A percentile compares a stretch with the other conserved stretches of the same genome.
These are phyloP conservation scores for Podocnemis expansa DNA, from an alignment of 2,113 vertebrate species.

Conservation along the genomic window DNA sequence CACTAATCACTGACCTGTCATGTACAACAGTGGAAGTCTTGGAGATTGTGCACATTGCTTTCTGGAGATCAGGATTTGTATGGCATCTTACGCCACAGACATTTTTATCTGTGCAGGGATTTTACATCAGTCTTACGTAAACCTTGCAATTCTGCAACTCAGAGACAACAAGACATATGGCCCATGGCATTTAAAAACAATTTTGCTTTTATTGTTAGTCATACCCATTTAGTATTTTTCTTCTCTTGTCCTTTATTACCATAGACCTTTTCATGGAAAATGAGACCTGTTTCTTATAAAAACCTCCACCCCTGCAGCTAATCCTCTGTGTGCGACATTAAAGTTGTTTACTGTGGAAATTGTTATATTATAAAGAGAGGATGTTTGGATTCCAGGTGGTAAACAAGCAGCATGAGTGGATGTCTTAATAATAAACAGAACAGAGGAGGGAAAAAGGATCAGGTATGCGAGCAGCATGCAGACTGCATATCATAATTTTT, in stretches of 20 bases:
- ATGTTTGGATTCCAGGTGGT: not conserved
- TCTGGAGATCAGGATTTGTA: not conserved
- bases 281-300: not conserved
- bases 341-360: not conserved
- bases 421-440: not conserved
- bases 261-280: not conserved
- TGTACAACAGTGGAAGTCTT: not conserved
- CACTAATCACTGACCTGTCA: not conserved
- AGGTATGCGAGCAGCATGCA: not conserved
- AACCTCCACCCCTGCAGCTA: not conserved
- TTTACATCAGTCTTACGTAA: not conserved
- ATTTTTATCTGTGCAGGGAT: not conserved
- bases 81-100: not conserved
- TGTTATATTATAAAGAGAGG: not conserved
- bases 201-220: not conserved
- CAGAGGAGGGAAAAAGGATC: not conserved
- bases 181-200: not conserved
- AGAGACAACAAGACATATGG: not conserved
- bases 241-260: not conserved
- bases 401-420: not conserved
- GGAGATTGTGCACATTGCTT: not conserved
- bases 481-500: not conserved
- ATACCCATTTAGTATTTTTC: not conserved
- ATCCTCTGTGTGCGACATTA: not conserved
- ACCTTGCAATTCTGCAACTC: not conserved